Evolutionary conservation across 2,113 vertebrate genomes (phyloP).

Genomic region (Misgurnus anguillicaudatus): DNA sequence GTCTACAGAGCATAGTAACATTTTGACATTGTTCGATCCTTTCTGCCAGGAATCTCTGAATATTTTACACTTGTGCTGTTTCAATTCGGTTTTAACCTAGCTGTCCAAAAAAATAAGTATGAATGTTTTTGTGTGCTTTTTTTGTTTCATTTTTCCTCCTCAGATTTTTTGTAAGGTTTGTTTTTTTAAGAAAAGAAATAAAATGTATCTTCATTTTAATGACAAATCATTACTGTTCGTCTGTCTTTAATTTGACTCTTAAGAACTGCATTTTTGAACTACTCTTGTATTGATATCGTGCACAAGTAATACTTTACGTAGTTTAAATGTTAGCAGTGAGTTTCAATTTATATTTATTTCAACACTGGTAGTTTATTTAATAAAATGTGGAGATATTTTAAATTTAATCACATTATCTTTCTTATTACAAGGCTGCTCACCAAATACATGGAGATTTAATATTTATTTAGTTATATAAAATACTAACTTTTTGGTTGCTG

Average conservation of each 20-base stretch:
- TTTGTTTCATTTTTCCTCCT: slow-evolving; percentile 73
- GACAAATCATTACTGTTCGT: slow-evolving; percentile 64
- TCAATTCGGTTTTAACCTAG: slow-evolving; percentile 57
- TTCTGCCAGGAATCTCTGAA: slow-evolving; percentile 71
- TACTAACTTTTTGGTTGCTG: too few species aligned
- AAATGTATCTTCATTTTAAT: slow-evolving; percentile 84
- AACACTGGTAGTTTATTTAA: too few species aligned
- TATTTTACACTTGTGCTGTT: slow-evolving; percentile 37
- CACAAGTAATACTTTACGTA: too few species aligned
- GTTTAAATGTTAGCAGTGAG: too few species aligned
- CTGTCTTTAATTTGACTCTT: slow-evolving; percentile 62
- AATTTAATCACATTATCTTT: too few species aligned
- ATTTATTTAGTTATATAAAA: too few species aligned
- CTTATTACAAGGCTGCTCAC: too few species aligned
- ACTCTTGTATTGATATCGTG: too few species aligned
- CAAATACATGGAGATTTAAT: too few species aligned
- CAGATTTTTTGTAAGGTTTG: slow-evolving; percentile 80
- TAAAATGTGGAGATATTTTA: too few species aligned
- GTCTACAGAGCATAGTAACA: slow-evolving; percentile 46
- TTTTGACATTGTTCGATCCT: slow-evolving; percentile 62
- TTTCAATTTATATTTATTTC: too few species aligned
- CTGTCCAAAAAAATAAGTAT: slow-evolving; percentile 50
- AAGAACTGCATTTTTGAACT: neutral
- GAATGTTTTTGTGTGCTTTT: slow-evolving; percentile 39
- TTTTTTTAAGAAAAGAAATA: slow-evolving; percentile 83